These are phyloP conservation scores for Dermatemys mawii DNA, from an alignment of 2,113 vertebrate species.

Conservation along the genomic window DNA sequence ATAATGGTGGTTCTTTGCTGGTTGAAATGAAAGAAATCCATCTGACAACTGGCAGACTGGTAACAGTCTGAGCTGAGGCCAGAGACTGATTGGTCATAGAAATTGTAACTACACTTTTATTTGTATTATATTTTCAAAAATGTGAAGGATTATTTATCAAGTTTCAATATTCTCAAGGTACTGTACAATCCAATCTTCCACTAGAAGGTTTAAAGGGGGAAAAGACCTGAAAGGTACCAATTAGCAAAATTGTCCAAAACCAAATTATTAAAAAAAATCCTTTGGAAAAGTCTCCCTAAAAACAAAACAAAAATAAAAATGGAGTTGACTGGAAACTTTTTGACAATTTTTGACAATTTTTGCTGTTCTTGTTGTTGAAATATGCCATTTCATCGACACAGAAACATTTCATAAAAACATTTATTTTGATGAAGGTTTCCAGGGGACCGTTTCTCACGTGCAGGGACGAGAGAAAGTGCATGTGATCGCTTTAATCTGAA, in stretches of 20 bases:
- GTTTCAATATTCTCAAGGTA: background rate
- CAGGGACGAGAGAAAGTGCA: background rate
- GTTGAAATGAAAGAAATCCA: background rate
- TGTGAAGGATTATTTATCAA: background rate
- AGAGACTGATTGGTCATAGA: background rate
- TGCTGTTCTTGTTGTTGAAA: no score
- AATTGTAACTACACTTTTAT: background rate
- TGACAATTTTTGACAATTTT: no score
- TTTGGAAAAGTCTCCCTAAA: no score
- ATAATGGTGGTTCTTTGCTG: background rate
- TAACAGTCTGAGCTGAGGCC: background rate
- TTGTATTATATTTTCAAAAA: background rate
- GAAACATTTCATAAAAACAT: no score
- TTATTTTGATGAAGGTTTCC: no score
- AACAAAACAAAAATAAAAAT: no score
- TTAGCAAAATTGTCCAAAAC: background rate
- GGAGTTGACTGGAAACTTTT: no score
- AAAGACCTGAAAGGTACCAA: background rate
- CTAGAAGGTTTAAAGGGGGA: background rate
- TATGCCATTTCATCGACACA: no score
- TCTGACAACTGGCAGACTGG: background rate
- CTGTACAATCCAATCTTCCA: background rate
- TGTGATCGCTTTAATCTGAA: background rate
- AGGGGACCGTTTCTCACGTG: background rate
- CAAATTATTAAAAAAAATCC: no score